Evolutionary conservation across 2,113 vertebrate species (phyloP), one percentile per base, ranked within the genome.

Genomic region (Parotia lawesii): DNA sequence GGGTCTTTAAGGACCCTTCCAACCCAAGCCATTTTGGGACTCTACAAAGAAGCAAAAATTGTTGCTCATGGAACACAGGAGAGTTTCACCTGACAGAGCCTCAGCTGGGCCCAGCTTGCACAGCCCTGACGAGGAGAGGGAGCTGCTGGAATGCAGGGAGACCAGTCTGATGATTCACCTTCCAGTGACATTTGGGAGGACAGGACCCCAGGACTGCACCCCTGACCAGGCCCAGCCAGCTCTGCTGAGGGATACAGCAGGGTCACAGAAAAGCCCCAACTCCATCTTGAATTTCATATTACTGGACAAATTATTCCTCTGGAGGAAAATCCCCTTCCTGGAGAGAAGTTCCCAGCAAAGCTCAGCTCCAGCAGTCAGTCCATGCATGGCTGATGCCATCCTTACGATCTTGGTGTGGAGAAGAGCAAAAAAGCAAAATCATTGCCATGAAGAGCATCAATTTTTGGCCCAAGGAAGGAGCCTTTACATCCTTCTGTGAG

Each of bases 101-200:
- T 37, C 57, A 3, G 3, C 17, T 2, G 1, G n/a, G 65, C 54
- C 48, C 17, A 38, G 54, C n/a, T 17, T 38, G 54, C 61, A 50
- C n/a, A 85, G 56, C 56, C n/a, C 66, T 24, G n/a, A 54, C 28
- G 51, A 74, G 6, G 37, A 33, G 33, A 83, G 28, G 15, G 12
- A 85, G 53, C 11, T 8, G 12, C 38, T 3, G 4, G 24, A 60
- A 62, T 7, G 14, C 28, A n/a, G 56, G 64, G 21, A 89, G 29
- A 82, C 6, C 17, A 74, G 28, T 33, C 18, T 0, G 0, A 77
- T 0, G 0, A 77, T 19, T 61, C 33, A 53, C 23, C 38, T 60
- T 45, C 23, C 45, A 19, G n/a, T n/a, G 10, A 77, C 27, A 45
- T 45, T 53, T 28, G 33, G 45, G 64, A 69, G 10, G 45, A 15